Evolutionary conservation across 2,888 invertebrate species (phyloP).

Genomic region (Maniola hyperantus): DNA sequence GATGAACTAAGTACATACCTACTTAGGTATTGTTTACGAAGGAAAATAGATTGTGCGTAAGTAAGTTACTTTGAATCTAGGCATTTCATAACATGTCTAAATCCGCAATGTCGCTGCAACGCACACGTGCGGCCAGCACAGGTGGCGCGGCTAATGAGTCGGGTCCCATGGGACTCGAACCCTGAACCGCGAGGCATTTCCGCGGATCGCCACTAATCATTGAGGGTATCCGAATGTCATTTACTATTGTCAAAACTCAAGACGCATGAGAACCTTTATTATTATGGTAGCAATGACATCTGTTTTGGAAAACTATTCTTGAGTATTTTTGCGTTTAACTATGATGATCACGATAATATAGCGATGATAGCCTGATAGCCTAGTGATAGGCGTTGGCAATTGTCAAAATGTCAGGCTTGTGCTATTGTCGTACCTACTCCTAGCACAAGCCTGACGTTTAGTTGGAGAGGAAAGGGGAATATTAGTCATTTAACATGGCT

Average conservation of each 20-base stretch:
- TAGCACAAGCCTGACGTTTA: no score
- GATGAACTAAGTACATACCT: no score
- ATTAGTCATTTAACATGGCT: no score
- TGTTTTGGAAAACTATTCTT: background rate
- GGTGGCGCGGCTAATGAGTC: conserved; percentile 51
- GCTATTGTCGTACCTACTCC: no score
- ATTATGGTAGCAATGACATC: background rate
- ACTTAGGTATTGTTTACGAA: no score
- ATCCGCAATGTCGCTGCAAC: conserved; percentile 18
- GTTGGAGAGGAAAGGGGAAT: no score
- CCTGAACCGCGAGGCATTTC: conserved; percentile 62
- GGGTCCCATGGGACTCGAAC: conserved; percentile 70
- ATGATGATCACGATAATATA: background rate
- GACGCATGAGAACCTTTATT: conserved; percentile 12
- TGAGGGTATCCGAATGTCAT: conserved; percentile 54
- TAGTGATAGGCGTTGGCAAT: no score
- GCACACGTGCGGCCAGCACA: conserved; percentile 62
- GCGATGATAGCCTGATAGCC: no score
- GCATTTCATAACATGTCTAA: conserved; percentile 3
- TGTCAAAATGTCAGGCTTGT: no score
- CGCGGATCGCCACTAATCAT: conserved; percentile 55
- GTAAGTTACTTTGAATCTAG: background rate
- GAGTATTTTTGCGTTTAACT: background rate
- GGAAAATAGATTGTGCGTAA: no score
- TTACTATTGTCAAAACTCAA: conserved; percentile 40